Evolutionary conservation across 2,888 invertebrate species (phyloP), one percentile per base, ranked within the genome.

Genomic region (Fragum whitleyi): DNA sequence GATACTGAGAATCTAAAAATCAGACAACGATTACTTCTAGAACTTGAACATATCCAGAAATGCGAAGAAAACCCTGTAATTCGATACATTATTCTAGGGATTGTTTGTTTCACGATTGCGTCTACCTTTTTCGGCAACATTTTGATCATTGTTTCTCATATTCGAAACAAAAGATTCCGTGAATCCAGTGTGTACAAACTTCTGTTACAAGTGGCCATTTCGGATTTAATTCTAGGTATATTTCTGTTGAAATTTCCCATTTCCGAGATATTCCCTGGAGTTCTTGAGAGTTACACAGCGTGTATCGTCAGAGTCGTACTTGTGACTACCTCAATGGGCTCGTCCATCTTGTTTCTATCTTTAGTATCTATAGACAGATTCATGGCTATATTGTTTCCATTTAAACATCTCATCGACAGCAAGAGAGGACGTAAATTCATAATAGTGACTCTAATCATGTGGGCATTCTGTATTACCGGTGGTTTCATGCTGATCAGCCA

Each of bases 41-140:
- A 57, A 23, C 57, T 57, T 3, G 26, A 57, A 23, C 19, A 57
- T 26, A 14, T 57, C 19, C 57, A 57, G 26, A 19, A 57, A 14
- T 57, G 57, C 21, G 14, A 28, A 28, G 57, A 57, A 14, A 23
- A 57, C 19, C 26, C 57, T 28, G 57, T 26, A 0, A 57, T 57
- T 19, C 14, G 57, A 26, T 57, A 57, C 19, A 28, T 57, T 16
- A 23, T 14, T 57, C 26, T 57, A 9, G 16, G 21, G 16, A 28
- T 57, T 28, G 19, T 57, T 28, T 57, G 57, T 14, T 3, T 57
- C 11, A 57, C 57, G 28, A 57, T 57, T 26, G 28, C 26, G 21
- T 57, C 57, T 26, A 57, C 57, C 9, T 57, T 57, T 7, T 57
- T 57, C 26, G 57, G 57, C 9, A 57, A 57, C 28, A 26, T 23